Evolutionary conservation across 2,888 invertebrate species (phyloP).

Genomic region (Cremastinae sp.): DNA sequence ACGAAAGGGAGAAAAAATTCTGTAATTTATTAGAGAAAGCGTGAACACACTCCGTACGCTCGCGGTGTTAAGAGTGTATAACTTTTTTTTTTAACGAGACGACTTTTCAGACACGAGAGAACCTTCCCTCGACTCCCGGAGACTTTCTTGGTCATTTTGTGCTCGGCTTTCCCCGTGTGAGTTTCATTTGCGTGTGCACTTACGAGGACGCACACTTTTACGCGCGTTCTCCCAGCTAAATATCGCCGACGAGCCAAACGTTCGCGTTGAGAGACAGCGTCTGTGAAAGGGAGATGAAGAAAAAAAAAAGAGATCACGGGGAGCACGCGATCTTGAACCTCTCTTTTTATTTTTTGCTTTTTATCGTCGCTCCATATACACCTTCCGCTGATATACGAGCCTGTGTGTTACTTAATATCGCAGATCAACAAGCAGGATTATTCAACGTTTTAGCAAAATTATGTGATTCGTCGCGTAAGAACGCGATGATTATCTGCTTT

Average conservation of each 20-base stretch:
- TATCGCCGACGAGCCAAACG: conserved; percentile 28
- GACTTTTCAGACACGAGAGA: conserved; percentile 15
- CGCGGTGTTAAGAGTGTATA: not conserved
- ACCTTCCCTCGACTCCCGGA: not conserved
- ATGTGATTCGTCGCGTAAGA: not conserved
- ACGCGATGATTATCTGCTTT: not conserved
- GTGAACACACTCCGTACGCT: conserved; percentile 13
- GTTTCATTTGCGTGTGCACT: too few species aligned
- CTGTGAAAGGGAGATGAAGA: conserved; percentile 5
- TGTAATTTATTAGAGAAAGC: conserved; percentile 65
- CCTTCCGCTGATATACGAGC: conserved; percentile 28
- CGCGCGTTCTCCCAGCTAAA: not conserved
- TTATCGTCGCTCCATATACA: too few species aligned
- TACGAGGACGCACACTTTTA: too few species aligned
- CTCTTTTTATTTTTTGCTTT: conserved; percentile 14
- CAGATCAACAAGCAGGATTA: conserved; percentile 23
- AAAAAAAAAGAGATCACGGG: conserved; percentile 13
- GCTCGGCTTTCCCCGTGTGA: too few species aligned
- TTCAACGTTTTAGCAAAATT: conserved; percentile 13
- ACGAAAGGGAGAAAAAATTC: conserved; percentile 40
- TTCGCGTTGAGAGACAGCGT: conserved; percentile 1
- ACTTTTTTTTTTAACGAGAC: conserved; percentile 17
- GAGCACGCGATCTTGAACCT: conserved; percentile 34
- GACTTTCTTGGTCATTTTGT: too few species aligned
- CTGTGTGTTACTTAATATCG: conserved; percentile 15